Base-by-base conservation (phyloP, 2,113 vertebrate genomes). In the Pyrgilauda ruficollis region DNA sequence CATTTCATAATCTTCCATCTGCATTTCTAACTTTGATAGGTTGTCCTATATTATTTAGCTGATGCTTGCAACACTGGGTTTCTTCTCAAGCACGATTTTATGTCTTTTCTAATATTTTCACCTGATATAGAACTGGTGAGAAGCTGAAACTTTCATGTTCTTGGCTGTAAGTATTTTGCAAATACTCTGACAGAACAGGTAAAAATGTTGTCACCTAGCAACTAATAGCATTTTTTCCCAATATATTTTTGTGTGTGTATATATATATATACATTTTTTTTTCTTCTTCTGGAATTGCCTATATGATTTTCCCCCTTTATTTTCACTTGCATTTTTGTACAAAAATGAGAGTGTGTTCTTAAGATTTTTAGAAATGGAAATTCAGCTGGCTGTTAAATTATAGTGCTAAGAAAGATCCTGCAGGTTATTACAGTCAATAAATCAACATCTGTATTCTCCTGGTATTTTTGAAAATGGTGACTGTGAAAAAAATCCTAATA, bases 171-270 rank as follows among this genome's bases (percentile, higher is more conserved):
- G 88, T 70, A 89, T 94, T 96, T 95, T 93, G 73, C 56, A 92
- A 95, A 91, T 89, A 89, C 91, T 77, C 79, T 86, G 76, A 89
- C 90, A 93, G 79, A 69, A 70, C 23, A 93, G 56, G 56, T 84
- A 64, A 84, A 94, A 94, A 78, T 87, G 61, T 86, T 87, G 79
- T 96, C 80, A 93, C 90, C 84, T 91, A 96, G 86, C 80, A 96
- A 97, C 93, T 93, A 95, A 94, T 64, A 87, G 63, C 31, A n/a
- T 77, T 73, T 63, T 64, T 63, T 13, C 11, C 8, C 43, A 3
- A 27, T 53, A 27, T 26, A 24, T 24, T 47, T 30, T 7, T 6
- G n/a, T 44, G 8, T 44, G 2, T 41, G 10, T 47, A 23, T 21
- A 16, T 24, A 49, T 21, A 11, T 28, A 20, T n/a, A 17, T 10